phyloP scores from a whole-genome alignment of 2,113 vertebrate genomes.

The Leptosomus discolor region DNA sequence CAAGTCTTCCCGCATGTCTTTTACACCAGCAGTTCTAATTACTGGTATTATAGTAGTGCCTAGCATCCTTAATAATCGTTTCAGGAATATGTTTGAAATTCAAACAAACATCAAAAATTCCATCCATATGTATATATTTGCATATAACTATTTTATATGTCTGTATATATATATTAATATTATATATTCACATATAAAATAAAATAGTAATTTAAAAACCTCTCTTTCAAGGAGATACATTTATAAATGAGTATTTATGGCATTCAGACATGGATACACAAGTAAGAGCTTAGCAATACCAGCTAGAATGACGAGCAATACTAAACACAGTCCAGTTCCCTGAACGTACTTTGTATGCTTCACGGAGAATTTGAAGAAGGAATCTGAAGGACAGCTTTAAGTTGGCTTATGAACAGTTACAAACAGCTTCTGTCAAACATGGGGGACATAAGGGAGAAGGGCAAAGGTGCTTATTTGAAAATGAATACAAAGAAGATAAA shows the following conservation, averaged over 20 bases:
- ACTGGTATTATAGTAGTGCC: not conserved
- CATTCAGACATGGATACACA: not conserved
- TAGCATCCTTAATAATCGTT: not conserved
- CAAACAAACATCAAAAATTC: not conserved
- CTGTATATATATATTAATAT: not conserved
- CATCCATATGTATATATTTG: too few relatives aligned
- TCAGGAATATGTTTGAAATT: not conserved
- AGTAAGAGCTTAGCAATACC: not conserved
- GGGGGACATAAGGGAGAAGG: not conserved
- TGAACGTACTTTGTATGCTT: not conserved
- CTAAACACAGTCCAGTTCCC: not conserved
- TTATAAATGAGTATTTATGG: not conserved
- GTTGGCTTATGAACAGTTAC: not conserved
- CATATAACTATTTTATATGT: not conserved
- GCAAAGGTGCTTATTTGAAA: constrained; percentile 8
- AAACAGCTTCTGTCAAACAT: not conserved
- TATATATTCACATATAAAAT: not conserved
- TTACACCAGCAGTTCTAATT: not conserved
- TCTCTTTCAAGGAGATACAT: not conserved
- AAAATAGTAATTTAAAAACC: not conserved
- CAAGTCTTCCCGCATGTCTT: not conserved
- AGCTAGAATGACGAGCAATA: not conserved
- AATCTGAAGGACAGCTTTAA: not conserved
- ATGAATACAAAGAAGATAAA: not conserved
- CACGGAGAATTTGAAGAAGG: not conserved